Evolutionary conservation across 2,888 invertebrate genomes (phyloP).

Genomic region (Pyrocoelia pectoralis): DNA sequence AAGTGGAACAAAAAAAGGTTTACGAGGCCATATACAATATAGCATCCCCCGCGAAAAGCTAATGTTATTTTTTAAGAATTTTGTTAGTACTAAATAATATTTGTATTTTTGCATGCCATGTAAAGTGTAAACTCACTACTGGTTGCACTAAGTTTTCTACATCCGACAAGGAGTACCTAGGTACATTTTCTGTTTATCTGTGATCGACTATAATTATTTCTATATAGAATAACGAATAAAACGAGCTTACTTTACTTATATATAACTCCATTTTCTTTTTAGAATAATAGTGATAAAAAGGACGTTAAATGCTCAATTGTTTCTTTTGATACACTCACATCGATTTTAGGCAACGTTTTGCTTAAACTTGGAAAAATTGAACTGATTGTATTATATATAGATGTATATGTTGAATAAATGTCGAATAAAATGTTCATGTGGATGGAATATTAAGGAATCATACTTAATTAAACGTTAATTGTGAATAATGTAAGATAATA

Average conservation of each 20-base stretch:
- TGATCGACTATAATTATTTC: neutral
- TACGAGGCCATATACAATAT: slow-evolving; percentile 61
- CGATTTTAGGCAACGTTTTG: neutral
- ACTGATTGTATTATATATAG: neutral
- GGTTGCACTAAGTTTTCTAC: neutral
- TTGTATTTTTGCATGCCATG: too few relatives aligned
- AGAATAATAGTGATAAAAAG: neutral
- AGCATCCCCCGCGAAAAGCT: slow-evolving; percentile 49
- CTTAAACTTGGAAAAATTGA: neutral
- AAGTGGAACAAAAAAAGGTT: slow-evolving; percentile 62
- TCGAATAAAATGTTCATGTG: neutral
- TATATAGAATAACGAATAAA: neutral
- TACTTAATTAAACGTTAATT: neutral
- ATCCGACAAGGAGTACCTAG: neutral
- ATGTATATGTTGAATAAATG: neutral
- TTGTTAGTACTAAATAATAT: neutral
- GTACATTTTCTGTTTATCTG: neutral
- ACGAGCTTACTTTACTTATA: neutral
- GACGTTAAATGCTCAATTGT: neutral
- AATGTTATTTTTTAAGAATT: slow-evolving; percentile 19
- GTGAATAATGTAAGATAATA: neutral
- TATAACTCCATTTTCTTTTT: neutral
- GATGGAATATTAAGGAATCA: neutral
- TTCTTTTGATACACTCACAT: neutral
- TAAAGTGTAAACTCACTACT: too few relatives aligned